Conservation (phyloP, 2,888 invertebrate species). For the Anorthoa munda region DNA sequence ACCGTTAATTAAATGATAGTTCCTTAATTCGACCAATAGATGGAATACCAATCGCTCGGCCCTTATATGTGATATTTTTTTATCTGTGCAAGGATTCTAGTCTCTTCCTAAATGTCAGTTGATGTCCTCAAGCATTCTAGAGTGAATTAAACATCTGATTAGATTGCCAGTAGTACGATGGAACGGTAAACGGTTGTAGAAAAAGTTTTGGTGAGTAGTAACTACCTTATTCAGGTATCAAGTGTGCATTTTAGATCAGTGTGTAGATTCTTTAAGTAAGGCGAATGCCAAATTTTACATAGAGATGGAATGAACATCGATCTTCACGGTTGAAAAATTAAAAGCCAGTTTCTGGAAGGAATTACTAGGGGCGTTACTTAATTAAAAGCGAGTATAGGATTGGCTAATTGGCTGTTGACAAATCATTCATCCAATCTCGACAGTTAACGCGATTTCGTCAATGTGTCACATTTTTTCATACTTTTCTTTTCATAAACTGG, state of each 20-base stretch:
- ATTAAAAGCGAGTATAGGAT: too few relatives aligned
- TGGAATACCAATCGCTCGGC: conserved; percentile 23
- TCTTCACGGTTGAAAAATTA: too few relatives aligned
- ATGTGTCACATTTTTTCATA: too few relatives aligned
- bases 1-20: conserved; percentile 16
- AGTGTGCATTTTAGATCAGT: background rate
- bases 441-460: too few relatives aligned
- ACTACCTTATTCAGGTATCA: background rate
- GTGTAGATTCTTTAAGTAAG: background rate
- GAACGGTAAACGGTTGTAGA: conserved; percentile 7
- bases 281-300: background rate
- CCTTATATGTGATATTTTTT: conserved; percentile 43
- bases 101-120: conserved; percentile 48
- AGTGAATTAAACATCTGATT: conserved; percentile 29
- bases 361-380: too few relatives aligned
- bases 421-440: too few relatives aligned
- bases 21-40: conserved; percentile 33
- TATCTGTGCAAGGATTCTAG: conserved; percentile 26
- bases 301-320: background rate
- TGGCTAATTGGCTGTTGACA: too few relatives aligned
- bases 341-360: too few relatives aligned
- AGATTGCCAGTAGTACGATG: conserved; percentile 14
- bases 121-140: conserved; percentile 54
- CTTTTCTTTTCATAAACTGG: too few relatives aligned
- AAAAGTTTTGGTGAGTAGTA: background rate